A percentile compares a stretch with the other conserved stretches of the same genome.
Evolutionary conservation across 2,797 vertebrate genomes (phyloP).

Genomic region (Schizopygopsis pylzovi): DNA sequence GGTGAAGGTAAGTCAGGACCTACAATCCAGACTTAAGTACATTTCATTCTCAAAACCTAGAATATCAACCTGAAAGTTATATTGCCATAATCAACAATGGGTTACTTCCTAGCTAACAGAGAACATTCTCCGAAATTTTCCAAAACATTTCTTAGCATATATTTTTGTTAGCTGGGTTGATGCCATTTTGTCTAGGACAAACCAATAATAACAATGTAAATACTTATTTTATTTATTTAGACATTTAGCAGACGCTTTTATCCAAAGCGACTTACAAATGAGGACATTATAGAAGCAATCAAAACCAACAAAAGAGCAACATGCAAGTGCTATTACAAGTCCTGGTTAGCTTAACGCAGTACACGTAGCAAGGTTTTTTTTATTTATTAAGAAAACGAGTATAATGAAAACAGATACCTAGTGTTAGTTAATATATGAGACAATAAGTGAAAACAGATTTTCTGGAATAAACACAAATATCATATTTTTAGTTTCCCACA

Average conservation of each 20-base stretch:
- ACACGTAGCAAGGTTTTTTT: too few species aligned
- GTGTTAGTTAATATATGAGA: not conserved
- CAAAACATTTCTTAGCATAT: not conserved
- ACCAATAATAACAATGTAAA: conserved; percentile 1
- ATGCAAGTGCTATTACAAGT: too few species aligned
- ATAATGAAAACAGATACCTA: too few species aligned
- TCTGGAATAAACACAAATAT: not conserved
- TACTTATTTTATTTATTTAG: too few species aligned
- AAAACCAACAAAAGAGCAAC: too few species aligned
- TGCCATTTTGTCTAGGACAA: not conserved
- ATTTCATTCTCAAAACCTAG: not conserved
- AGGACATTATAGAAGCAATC: too few species aligned
- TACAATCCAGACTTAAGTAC: not conserved
- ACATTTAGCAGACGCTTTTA: too few species aligned
- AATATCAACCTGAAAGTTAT: not conserved
- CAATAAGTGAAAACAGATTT: not conserved
- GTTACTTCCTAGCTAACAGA: not conserved
- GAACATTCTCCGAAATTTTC: not conserved
- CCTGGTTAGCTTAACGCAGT: too few species aligned
- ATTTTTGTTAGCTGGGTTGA: not conserved
- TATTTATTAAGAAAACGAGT: too few species aligned
- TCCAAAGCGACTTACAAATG: too few species aligned
- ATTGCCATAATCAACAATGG: not conserved
- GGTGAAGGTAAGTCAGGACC: conserved; percentile 63
- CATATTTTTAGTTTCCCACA: not conserved